These are phyloP conservation scores for Vulpes ferrilata DNA, from an alignment of 2,113 vertebrate species.

Conservation along the genomic window DNA sequence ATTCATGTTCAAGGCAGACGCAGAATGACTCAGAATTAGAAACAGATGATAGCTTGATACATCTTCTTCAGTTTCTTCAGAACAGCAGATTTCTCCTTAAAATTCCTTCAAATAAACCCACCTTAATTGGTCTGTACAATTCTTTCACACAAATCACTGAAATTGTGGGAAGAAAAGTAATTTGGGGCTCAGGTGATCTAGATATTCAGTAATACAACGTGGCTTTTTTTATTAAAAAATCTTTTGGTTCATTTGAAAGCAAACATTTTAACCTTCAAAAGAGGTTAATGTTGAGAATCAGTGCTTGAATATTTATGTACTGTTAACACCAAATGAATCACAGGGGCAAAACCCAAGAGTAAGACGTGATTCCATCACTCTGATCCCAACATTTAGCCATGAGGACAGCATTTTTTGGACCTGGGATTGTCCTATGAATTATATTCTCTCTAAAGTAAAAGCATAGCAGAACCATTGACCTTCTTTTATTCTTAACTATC, in stretches of 20 bases:
- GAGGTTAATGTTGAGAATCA: neutral
- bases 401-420: neutral
- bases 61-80: neutral
- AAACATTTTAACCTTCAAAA: constrained; percentile 46
- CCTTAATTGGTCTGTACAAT: neutral
- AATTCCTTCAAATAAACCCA: neutral
- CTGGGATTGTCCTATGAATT: neutral
- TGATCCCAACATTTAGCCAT: neutral
- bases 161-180: neutral
- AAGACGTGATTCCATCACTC: neutral
- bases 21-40: neutral
- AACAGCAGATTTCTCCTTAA: neutral
- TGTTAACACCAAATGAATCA: constrained; percentile 18
- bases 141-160: neutral
- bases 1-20: neutral
- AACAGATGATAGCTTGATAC: neutral
- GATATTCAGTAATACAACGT: neutral
- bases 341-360: neutral
- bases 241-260: constrained; percentile 43
- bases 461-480: neutral
- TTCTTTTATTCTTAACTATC: neutral
- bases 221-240: neutral
- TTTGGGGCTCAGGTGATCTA: neutral
- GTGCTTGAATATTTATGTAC: neutral
- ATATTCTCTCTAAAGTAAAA: neutral